Conservation (phyloP, 2,113 vertebrate genomes). For the Microcebus murinus region DNA sequence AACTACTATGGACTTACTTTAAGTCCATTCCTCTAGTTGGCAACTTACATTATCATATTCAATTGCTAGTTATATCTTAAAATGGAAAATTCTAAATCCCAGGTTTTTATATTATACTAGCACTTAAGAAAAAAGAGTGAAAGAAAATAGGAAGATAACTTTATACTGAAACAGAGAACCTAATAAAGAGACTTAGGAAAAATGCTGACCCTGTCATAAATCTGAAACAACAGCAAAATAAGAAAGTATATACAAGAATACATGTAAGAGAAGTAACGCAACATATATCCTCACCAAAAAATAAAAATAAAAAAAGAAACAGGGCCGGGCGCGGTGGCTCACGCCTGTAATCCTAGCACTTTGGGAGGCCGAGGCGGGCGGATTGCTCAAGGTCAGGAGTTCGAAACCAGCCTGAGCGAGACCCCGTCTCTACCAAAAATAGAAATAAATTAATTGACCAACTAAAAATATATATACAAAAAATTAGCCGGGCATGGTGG, state of each 20-base stretch:
- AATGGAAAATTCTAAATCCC: slow-evolving; percentile 35
- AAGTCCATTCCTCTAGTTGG: not conserved
- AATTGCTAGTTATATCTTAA: slow-evolving; percentile 14
- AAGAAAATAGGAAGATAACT: not conserved
- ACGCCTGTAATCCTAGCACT: too few species aligned
- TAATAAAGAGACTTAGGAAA: not conserved
- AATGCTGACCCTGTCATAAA: slow-evolving; percentile 16
- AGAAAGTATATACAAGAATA: not conserved
- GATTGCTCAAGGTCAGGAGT: too few species aligned
- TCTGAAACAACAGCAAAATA: not conserved
- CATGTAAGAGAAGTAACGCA: not conserved
- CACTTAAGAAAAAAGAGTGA: not conserved
- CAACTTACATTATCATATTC: slow-evolving; percentile 13
- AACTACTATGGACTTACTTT: slow-evolving; percentile 20
- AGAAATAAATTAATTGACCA: too few species aligned
- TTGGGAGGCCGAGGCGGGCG: too few species aligned
- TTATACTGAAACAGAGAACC: slow-evolving; percentile 34
- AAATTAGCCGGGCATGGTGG: too few species aligned
- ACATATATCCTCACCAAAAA: not conserved
- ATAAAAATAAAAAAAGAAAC: not conserved
- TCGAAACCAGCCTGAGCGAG: too few species aligned
- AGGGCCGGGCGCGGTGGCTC: too few species aligned
- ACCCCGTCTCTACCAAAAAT: too few species aligned
- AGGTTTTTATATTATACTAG: slow-evolving; percentile 14
- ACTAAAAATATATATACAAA: too few species aligned